Percentiles rank a stretch among this genome's conserved stretches.
These are phyloP conservation scores for Carposina sasakii DNA, from an alignment of 1,140 invertebrate species.

Conservation along the genomic window DNA sequence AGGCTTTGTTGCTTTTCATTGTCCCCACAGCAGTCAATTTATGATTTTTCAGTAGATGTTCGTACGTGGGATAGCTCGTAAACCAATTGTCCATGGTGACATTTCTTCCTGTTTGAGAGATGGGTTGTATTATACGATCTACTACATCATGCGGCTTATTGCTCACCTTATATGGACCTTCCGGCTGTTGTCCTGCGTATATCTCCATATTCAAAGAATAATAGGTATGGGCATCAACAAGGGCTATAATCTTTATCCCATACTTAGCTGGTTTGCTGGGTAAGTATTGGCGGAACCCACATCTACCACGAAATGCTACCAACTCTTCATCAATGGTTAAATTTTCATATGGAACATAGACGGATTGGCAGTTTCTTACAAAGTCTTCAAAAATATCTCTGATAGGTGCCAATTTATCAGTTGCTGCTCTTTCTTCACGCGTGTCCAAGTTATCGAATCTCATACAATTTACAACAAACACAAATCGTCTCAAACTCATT, in stretches of 20 bases:
- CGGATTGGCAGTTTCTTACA: background rate
- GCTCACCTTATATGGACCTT: background rate
- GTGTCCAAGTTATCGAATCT: background rate
- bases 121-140: background rate
- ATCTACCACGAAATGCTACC: background rate
- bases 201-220: background rate
- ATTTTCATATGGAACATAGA: background rate
- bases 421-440: background rate
- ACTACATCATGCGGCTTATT: background rate
- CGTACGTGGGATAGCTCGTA: background rate
- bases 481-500: slow-evolving; percentile 12
- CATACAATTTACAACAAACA: background rate
- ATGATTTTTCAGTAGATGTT: background rate
- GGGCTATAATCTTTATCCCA: background rate
- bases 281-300: background rate
- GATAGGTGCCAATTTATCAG: background rate
- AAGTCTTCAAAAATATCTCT: background rate
- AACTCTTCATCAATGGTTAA: background rate
- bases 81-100: slow-evolving; percentile 2
- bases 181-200: background rate
- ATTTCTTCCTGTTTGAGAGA: background rate
- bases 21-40: background rate
- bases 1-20: background rate
- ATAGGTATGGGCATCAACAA: background rate
- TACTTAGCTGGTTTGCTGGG: background rate